These are phyloP conservation scores for Trichonephila clavata DNA, from an alignment of 1,140 invertebrate genomes.

Conservation along the genomic window DNA sequence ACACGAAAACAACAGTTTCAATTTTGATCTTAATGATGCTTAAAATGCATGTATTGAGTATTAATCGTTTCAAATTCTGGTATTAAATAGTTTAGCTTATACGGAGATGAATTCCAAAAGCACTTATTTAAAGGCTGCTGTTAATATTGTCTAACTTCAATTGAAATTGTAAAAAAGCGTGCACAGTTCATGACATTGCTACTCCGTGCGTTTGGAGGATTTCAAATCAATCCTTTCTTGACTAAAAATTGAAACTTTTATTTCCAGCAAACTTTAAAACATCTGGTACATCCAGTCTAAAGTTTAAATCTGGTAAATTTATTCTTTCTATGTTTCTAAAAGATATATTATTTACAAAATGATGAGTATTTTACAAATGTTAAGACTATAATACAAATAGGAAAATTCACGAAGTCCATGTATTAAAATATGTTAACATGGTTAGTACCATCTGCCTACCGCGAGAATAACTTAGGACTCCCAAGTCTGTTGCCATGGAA, in stretches of 20 bases:
- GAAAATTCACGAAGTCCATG: not conserved
- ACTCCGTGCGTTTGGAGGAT: slow-evolving; percentile 15
- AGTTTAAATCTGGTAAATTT: slow-evolving; percentile 7
- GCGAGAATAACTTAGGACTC: no score
- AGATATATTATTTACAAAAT: slow-evolving; percentile 27
- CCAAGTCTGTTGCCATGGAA: not conserved
- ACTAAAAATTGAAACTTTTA: not conserved
- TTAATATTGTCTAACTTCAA: not conserved
- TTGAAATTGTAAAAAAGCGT: not conserved
- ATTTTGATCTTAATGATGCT: not conserved
- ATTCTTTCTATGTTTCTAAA: slow-evolving; percentile 26
- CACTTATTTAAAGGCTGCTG: no score
- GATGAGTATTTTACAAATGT: slow-evolving; percentile 36
- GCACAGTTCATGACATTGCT: slow-evolving; percentile 14
- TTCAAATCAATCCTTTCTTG: slow-evolving; percentile 5
- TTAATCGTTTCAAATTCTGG: not conserved
- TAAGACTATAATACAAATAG: slow-evolving; percentile 23
- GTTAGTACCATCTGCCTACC: not conserved
- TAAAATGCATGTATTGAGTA: not conserved
- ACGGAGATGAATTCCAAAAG: no score
- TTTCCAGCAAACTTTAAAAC: slow-evolving; percentile 12
- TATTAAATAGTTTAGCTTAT: no score
- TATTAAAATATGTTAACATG: slow-evolving; percentile 1
- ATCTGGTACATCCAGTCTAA: not conserved
- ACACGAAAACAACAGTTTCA: not conserved